A percentile compares a stretch with the other conserved stretches of the same genome.
Conservation (phyloP, 2,888 invertebrate species). For the Scaptomyza polygonia region DNA sequence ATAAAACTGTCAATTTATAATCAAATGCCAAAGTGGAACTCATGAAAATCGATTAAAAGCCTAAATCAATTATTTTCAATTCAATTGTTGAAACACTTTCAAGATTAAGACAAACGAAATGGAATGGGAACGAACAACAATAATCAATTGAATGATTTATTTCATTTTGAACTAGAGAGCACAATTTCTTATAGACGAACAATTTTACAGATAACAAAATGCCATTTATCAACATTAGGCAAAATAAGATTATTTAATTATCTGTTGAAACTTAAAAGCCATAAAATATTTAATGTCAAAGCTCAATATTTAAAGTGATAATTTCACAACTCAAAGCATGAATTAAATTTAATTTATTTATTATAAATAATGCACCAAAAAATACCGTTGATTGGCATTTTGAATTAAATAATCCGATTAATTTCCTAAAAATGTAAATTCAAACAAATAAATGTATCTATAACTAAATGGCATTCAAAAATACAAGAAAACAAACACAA, state of each 20-base stretch:
- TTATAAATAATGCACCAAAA: no score
- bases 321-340: not conserved
- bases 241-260: not conserved
- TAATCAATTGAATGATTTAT: conserved; percentile 7
- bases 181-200: not conserved
- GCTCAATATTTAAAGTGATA: not conserved
- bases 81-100: not conserved
- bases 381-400: no score
- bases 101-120: not conserved
- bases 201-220: not conserved
- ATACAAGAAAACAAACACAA: no score
- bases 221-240: conserved; percentile 3
- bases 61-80: not conserved
- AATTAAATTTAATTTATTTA: no score
- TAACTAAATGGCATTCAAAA: no score
- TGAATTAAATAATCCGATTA: no score
- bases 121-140: not conserved
- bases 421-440: no score
- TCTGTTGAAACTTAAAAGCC: no score
- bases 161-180: not conserved
- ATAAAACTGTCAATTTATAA: not conserved
- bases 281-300: not conserved
- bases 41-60: not conserved
- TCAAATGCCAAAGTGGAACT: not conserved
- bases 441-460: no score